Percentiles rank a stretch among this genome's conserved stretches.
Evolutionary conservation across 2,113 vertebrate genomes (phyloP).

Genomic region (Microtus ochrogaster): DNA sequence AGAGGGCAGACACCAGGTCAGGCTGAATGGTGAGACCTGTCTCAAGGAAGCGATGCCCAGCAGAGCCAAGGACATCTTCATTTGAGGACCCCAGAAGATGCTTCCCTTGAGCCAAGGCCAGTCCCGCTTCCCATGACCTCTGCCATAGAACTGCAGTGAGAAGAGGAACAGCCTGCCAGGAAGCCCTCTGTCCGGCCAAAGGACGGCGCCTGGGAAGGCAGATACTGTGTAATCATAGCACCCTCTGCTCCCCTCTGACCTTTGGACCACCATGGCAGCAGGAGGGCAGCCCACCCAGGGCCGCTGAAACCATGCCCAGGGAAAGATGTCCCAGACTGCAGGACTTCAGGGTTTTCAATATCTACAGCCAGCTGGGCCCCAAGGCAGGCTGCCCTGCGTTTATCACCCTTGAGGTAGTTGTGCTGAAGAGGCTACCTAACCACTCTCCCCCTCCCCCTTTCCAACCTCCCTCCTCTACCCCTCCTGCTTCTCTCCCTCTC

Average conservation of each 20-base stretch:
- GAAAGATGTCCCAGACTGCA: fast-evolving
- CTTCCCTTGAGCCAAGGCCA: neutral
- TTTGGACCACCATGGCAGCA: neutral
- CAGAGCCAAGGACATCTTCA: neutral
- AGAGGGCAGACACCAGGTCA: neutral
- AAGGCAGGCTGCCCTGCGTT: fast-evolving
- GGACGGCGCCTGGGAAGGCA: neutral
- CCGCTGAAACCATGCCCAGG: neutral
- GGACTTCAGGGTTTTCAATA: neutral
- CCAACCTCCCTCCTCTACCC: too few relatives aligned
- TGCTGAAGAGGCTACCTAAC: neutral
- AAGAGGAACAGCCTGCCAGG: neutral
- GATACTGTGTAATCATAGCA: neutral
- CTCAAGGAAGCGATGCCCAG: neutral
- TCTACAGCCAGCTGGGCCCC: neutral
- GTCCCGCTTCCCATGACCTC: neutral
- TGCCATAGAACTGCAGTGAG: neutral
- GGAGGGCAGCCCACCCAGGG: neutral
- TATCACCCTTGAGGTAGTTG: neutral
- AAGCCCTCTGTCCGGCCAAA: neutral
- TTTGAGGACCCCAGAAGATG: neutral
- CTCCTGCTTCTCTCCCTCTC: neutral
- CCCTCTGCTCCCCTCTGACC: neutral
- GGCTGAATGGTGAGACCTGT: neutral
- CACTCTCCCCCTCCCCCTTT: neutral